Base-by-base conservation (phyloP, 2,888 invertebrate species). In the Luperina testacea region DNA sequence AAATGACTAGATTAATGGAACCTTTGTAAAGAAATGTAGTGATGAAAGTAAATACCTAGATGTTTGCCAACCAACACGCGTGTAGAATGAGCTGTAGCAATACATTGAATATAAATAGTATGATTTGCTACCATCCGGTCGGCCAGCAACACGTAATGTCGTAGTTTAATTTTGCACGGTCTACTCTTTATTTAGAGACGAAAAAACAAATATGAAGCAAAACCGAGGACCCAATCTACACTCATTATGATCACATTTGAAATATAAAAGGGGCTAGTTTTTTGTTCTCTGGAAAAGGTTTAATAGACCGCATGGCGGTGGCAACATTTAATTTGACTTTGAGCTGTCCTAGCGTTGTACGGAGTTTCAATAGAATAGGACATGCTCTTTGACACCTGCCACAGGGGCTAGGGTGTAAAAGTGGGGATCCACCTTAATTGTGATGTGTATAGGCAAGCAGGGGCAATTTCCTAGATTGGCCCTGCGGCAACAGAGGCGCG, bases 31-130 rank as follows among this genome's bases (percentile, higher is more conserved):
- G 27, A 72, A 72, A 53, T 84, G 38, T 68, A 72, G 79, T 51
- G 32, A 72, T 68, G n/a, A 57, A 72, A 53, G 78, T 83, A 67
- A 69, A 67, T 68, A 78, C 84, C 11, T 81, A 78, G 53, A 61
- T 72, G 32, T 78, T 83, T 61, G 71, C 45, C 27, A 81, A 68
- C 48, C 72, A 48, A 24, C 20, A 13, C 24, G 42, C 51, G 79
- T 64, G 72, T 59, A 38, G 24, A 68, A 64, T 53, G 38, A 61
- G 17, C 63, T 51, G 15, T 64, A 64, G 42, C 45, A 69, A 64
- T 83, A 63, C 38, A 82, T 42, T 77, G 80, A 57, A 69, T 69
- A 77, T 77, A 64, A 82, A 64, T 71, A 78, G 45, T 83, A 27
- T 61, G 53, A 67, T 78, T 59, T 65, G 69, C 48, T 78, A 61